Conservation (phyloP, 2,797 vertebrate genomes). For the Hypotaenidia okinawae region DNA sequence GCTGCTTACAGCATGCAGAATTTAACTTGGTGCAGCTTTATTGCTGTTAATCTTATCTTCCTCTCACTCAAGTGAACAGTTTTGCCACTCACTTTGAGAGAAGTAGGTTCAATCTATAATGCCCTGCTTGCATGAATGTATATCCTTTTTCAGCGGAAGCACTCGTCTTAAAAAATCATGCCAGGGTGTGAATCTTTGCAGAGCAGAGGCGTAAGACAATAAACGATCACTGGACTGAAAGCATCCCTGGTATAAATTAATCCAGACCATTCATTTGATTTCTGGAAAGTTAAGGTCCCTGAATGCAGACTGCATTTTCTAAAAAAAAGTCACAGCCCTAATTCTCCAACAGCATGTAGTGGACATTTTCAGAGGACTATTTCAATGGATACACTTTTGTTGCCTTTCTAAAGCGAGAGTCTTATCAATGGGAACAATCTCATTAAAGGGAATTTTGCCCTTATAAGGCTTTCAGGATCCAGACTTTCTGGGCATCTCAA, state of each 20-base stretch:
- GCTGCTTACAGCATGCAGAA: background rate
- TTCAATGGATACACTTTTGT: background rate
- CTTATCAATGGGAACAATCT: background rate
- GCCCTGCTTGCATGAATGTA: background rate
- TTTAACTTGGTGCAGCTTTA: background rate
- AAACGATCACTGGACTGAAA: background rate
- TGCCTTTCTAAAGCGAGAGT: background rate
- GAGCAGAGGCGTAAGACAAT: background rate
- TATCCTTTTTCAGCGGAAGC: background rate
- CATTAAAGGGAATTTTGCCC: conserved; percentile 14
- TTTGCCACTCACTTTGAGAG: conserved; percentile 22
- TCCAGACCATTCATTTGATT: background rate
- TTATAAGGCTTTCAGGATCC: conserved; percentile 18
- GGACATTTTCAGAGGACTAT: background rate
- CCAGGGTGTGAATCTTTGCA: background rate
- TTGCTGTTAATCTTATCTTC: conserved; percentile 27
- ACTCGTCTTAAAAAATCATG: background rate
- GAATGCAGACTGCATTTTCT: background rate
- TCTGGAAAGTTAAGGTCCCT: background rate
- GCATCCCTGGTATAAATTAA: background rate
- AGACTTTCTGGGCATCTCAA: conserved; percentile 4
- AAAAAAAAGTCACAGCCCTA: background rate
- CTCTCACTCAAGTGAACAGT: background rate
- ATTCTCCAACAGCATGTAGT: background rate
- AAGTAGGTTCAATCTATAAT: background rate